Conservation (phyloP, 2,113 vertebrate genomes). For the Chroicocephalus ridibundus region DNA sequence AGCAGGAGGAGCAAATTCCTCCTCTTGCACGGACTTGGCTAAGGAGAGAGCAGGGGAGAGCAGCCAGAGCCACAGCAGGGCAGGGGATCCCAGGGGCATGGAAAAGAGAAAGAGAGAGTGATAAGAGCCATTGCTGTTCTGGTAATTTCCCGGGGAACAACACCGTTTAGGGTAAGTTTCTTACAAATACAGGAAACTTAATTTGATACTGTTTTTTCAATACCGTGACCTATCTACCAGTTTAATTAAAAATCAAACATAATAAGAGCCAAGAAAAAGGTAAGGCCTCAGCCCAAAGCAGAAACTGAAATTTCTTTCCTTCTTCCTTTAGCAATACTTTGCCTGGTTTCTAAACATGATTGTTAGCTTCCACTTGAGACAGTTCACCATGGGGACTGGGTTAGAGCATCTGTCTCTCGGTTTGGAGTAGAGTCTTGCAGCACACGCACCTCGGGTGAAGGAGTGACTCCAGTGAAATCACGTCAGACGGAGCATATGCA, state of each 20-base stretch:
- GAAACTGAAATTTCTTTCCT: neutral
- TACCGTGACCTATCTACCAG: neutral
- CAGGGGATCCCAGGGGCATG: neutral
- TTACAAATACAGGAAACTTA: neutral
- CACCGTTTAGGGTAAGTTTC: neutral
- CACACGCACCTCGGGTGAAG: neutral
- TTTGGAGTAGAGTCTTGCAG: neutral
- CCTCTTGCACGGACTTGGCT: neutral
- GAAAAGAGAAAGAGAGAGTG: neutral
- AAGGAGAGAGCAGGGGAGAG: neutral
- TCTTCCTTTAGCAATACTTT: neutral
- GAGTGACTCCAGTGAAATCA: neutral
- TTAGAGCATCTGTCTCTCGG: neutral
- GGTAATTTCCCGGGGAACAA: neutral
- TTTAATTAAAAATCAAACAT: neutral
- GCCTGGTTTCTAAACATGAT: neutral
- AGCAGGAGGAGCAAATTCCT: neutral
- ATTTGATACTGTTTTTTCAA: neutral
- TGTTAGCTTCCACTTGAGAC: neutral
- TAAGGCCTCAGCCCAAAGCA: neutral
- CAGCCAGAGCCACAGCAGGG: neutral
- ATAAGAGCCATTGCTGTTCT: neutral
- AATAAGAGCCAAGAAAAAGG: neutral
- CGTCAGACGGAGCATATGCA: neutral
- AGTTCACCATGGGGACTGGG: accelerated